A percentile compares a stretch with the other conserved stretches of the same genome.
These are phyloP conservation scores for Prunella fulvescens DNA, from an alignment of 2,113 vertebrate species.

Conservation along the genomic window DNA sequence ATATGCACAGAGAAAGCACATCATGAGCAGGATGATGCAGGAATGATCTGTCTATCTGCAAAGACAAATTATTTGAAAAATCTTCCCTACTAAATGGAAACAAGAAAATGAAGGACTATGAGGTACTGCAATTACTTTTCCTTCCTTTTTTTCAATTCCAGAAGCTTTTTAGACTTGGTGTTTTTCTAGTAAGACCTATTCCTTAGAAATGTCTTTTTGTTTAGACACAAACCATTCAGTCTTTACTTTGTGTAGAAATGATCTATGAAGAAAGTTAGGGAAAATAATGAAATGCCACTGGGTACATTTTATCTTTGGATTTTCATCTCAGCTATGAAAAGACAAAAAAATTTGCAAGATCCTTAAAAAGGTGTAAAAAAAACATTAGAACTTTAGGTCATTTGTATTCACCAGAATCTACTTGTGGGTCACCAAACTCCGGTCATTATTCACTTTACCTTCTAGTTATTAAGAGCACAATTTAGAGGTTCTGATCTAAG, in stretches of 20 bases:
- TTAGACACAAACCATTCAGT: not conserved
- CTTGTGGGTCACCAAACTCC: not conserved
- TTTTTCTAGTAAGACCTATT: not conserved
- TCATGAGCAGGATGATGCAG: not conserved
- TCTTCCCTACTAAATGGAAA: not conserved
- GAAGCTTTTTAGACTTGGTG: not conserved
- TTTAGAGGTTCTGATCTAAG: not conserved
- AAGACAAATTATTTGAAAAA: not conserved
- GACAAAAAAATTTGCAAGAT: not conserved
- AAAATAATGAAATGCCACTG: not conserved
- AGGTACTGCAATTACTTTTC: not conserved
- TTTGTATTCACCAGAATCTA: not conserved
- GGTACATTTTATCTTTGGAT: not conserved
- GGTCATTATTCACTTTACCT: not conserved
- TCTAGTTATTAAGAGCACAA: not conserved
- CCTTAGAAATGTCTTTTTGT: not conserved
- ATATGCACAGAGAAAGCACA: not conserved
- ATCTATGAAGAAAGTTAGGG: not conserved
- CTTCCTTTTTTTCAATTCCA: not conserved
- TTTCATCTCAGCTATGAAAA: not conserved
- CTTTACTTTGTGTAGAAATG: not conserved
- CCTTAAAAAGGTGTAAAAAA: not conserved
- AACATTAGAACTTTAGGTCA: rapidly evolving
- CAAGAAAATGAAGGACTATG: not conserved
- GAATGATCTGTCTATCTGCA: not conserved